phyloP scores from a whole-genome alignment of 1,140 invertebrate genomes.

The Zaprionus tsacasi region DNA sequence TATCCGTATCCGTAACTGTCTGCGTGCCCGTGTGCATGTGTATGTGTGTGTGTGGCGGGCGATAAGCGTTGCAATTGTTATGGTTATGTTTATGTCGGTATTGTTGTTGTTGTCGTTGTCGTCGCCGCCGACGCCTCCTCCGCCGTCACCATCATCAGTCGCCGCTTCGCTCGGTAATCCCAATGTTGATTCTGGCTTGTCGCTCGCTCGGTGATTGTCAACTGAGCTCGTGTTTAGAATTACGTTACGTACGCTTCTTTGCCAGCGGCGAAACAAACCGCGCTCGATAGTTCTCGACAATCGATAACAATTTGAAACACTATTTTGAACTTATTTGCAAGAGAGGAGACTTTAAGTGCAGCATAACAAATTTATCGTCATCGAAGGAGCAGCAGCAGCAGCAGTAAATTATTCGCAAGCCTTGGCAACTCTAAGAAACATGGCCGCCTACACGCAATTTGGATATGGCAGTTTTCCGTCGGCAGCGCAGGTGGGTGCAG shows the following conservation, averaged over 20 bases:
- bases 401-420: background rate
- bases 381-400: background rate
- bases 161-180: slow-evolving; percentile 55
- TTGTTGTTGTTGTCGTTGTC: slow-evolving; percentile 34
- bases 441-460: slow-evolving; percentile 81
- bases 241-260: slow-evolving; percentile 29
- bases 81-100: slow-evolving; percentile 53
- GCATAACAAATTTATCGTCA: slow-evolving; percentile 2
- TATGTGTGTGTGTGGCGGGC: slow-evolving; percentile 33
- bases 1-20: slow-evolving; percentile 22
- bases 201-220: slow-evolving; percentile 57
- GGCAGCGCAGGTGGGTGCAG: slow-evolving; percentile 72
- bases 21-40: slow-evolving; percentile 19
- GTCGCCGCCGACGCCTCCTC: slow-evolving; percentile 5
- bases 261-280: slow-evolving; percentile 6
- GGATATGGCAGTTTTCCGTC: slow-evolving; percentile 82
- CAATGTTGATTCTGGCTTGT: slow-evolving; percentile 65
- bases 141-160: slow-evolving; percentile 23
- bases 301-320: slow-evolving; percentile 3
- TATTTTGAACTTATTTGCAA: background rate
- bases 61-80: slow-evolving; percentile 55
- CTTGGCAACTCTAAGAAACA: slow-evolving; percentile 41
- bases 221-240: slow-evolving; percentile 53
- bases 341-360: background rate
- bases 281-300: background rate